Evolutionary conservation across 2,113 vertebrate species (phyloP).

Genomic region (Pica pica): DNA sequence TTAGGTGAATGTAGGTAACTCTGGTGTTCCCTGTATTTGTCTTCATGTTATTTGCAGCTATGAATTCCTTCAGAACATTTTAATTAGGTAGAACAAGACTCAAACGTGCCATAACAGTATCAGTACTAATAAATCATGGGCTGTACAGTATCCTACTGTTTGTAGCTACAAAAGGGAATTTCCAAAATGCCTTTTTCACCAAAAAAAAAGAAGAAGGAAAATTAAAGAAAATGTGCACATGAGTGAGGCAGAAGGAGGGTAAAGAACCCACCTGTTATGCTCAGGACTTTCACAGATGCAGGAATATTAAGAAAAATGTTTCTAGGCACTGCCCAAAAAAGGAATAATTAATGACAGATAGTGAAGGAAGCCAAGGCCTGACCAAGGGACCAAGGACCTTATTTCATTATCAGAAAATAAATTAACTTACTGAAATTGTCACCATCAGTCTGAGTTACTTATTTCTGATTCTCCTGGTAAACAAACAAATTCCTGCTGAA

Average conservation of each 20-base stretch:
- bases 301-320: not conserved
- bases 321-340: not conserved
- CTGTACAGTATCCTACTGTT: not conserved
- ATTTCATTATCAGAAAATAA: constrained; percentile 19
- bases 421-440: constrained; percentile 17
- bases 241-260: not conserved
- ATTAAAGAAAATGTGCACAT: rapidly evolving
- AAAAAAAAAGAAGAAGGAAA: not conserved
- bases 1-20: not conserved
- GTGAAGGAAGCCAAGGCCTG: not conserved
- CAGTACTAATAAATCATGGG: not conserved
- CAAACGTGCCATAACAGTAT: not conserved
- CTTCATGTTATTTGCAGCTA: not conserved
- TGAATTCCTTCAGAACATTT: not conserved
- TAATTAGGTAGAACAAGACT: not conserved
- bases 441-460: not conserved
- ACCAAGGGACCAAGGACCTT: not conserved
- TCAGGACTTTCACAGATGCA: not conserved
- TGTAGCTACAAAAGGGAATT: not conserved
- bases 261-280: not conserved
- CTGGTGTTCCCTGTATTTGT: not conserved
- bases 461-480: constrained; percentile 35
- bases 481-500: constrained; percentile 33
- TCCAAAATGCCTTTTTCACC: not conserved
- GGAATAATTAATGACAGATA: not conserved